phyloP scores from a whole-genome alignment of 2,113 vertebrate species.

The Micromys minutus region DNA sequence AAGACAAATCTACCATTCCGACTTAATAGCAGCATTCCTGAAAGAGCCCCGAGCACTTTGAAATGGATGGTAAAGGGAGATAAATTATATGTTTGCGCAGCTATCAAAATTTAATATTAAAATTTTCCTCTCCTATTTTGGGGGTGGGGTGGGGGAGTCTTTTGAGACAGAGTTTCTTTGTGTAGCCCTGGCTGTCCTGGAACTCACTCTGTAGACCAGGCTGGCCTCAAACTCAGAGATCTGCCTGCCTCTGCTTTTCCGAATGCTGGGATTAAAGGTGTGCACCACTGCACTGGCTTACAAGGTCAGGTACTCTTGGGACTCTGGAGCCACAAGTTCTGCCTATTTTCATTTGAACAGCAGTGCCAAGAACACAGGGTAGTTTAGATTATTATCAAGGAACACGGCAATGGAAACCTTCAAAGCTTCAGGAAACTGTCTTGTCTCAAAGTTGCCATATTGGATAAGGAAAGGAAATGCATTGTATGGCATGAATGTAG shows the following conservation, averaged over 20 bases:
- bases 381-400: background rate
- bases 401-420: background rate
- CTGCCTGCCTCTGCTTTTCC: background rate
- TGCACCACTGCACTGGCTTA: background rate
- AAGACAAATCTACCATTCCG: background rate
- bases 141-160: background rate
- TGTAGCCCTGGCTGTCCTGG: background rate
- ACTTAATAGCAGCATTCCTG: background rate
- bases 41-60: conserved; percentile 15
- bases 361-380: background rate
- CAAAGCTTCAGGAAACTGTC: background rate
- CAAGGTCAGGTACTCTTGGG: background rate
- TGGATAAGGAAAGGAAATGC: background rate
- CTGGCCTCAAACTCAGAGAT: background rate
- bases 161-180: background rate
- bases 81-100: conserved; percentile 37
- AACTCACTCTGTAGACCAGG: background rate
- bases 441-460: background rate
- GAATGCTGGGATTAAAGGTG: background rate
- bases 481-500: conserved; percentile 1
- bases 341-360: background rate
- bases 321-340: background rate
- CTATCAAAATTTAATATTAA: conserved; percentile 50
- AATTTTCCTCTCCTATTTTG: background rate
- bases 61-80: conserved; percentile 20